Conservation (phyloP, 2,113 vertebrate genomes). For the Calypte anna region DNA sequence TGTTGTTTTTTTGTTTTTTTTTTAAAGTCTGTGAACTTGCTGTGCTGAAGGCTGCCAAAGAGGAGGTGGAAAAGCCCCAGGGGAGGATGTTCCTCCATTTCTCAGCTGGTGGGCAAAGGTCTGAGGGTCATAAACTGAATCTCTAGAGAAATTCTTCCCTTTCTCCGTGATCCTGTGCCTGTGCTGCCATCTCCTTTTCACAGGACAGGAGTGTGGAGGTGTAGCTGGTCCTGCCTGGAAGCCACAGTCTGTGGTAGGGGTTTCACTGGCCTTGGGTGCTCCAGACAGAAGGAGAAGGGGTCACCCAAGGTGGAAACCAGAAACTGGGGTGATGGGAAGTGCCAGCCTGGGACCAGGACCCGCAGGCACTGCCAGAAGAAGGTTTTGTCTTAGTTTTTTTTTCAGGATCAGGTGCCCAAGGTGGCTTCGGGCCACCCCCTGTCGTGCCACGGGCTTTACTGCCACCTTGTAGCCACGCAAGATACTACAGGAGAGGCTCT, state of each 20-base stretch:
- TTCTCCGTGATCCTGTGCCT: rapidly evolving
- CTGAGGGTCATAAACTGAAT: neutral
- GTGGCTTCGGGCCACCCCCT: neutral
- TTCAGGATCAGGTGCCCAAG: neutral
- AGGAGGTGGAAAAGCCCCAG: rapidly evolving
- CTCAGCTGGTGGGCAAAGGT: neutral
- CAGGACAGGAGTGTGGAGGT: rapidly evolving
- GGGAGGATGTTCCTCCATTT: neutral
- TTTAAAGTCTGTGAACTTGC: neutral
- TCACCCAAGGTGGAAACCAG: neutral
- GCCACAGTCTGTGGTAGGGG: rapidly evolving
- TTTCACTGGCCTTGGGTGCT: neutral
- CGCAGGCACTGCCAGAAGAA: rapidly evolving
- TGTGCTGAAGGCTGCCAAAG: neutral
- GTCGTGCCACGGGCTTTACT: neutral
- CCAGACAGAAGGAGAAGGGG: neutral
- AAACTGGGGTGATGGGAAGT: neutral
- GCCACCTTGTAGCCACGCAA: slow-evolving; percentile 23
- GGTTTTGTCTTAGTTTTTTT: neutral
- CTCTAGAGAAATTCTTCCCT: neutral
- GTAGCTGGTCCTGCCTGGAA: rapidly evolving
- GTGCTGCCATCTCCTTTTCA: rapidly evolving
- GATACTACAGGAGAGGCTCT: neutral
- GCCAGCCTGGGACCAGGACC: rapidly evolving
- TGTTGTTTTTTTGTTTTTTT: no score